phyloP scores from a whole-genome alignment of 2,113 vertebrate genomes.

The Vicugna pacos region DNA sequence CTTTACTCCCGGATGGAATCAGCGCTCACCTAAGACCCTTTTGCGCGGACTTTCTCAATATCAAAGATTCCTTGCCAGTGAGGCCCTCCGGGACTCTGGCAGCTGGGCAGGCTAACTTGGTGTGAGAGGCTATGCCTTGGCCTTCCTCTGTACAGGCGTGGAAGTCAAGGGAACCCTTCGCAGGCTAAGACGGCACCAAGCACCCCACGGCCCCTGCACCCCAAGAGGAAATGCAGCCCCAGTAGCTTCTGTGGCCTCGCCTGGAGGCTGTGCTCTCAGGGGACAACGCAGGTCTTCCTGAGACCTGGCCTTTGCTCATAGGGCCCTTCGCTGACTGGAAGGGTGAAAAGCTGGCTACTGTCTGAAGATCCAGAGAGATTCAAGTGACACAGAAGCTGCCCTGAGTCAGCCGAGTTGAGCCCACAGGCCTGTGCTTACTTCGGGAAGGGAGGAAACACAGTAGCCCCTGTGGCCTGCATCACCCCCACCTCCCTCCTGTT shows the following conservation, averaged over 20 bases:
- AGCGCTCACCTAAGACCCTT: background rate
- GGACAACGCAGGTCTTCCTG: background rate
- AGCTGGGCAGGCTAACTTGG: background rate
- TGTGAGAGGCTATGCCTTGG: fast-evolving
- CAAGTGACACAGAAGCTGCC: fast-evolving
- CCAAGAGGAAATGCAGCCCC: background rate
- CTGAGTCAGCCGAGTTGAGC: background rate
- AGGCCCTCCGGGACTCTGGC: background rate
- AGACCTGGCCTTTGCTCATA: background rate
- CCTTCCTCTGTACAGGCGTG: background rate
- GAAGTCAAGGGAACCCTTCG: background rate
- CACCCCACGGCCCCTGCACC: fast-evolving
- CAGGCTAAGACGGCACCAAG: background rate
- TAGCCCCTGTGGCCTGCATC: background rate
- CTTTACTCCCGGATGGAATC: background rate
- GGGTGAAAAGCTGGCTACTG: background rate
- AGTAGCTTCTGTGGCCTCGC: background rate
- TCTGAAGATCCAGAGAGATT: background rate
- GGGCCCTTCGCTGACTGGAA: background rate
- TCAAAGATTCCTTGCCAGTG: background rate
- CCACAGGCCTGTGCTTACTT: background rate
- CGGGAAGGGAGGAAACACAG: background rate
- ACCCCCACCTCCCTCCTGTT: background rate
- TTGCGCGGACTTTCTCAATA: background rate
- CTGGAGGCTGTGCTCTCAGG: background rate